Base-by-base conservation (phyloP, 2,888 invertebrate genomes). In the Myopa tessellatipennis region DNA sequence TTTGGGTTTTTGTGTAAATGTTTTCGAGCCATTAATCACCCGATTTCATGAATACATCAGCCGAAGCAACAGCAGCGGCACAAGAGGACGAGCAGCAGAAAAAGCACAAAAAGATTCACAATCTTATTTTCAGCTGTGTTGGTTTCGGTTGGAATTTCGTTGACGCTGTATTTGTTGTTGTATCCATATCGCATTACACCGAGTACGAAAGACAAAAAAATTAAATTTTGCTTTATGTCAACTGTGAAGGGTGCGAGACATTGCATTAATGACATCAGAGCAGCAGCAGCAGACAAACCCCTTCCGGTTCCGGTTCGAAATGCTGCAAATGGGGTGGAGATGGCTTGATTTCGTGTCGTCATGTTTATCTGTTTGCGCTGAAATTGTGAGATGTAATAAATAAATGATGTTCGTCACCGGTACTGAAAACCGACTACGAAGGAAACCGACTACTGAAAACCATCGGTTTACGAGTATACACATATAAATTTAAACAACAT, bases 1-100 rank as follows among this genome's bases (percentile, higher is more conserved):
- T 38, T 73, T 34, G 70, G 52, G 45, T 61, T 52, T 58, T 61
- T 73, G 73, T 73, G 73, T 61, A 73, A 73, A 73, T 87, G 86
- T 87, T 86, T 86, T 88, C 87, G 84, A 87, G 87, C 87, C 88
- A 88, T 88, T 88, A 88, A 88, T 88, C 88, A 88, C 87, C 86
- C 87, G 87, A 87, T 88, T 88, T 87, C 88, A 87, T 86, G 87
- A 88, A 88, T 88, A 88, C 87, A 88, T 88, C 87, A 86, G 85
- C 83, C 79, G 75, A 58, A 74, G 52, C 65, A 16, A 16, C 50
- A 74, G n/a, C 84, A 84, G 82, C 83, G 74, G n/a, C 73, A 76
- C 67, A 26, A 40, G 81, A 84, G 81, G 12, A 73, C 50, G 38
- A 55, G 55, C 77, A 80, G 76, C 52, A 75, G 70, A 77, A 81